A percentile compares a stretch with the other conserved stretches of the same genome.
phyloP scores from a whole-genome alignment of 2,888 invertebrate species.

The Synanthedon formicaeformis region DNA sequence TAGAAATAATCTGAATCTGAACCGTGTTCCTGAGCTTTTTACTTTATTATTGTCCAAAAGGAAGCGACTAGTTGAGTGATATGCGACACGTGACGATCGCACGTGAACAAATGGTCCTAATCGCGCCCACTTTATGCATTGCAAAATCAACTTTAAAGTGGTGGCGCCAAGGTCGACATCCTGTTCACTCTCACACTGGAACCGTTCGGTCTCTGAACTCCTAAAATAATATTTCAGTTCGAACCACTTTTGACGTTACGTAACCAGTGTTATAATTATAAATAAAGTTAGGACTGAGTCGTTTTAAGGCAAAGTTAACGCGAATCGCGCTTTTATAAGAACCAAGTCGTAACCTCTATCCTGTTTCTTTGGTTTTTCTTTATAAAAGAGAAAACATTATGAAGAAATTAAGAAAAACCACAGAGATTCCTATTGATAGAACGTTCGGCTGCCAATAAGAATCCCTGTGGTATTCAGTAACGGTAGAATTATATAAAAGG shows the following conservation, averaged over 20 bases:
- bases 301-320: slow-evolving; percentile 40
- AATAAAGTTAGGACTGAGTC: slow-evolving; percentile 44
- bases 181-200: slow-evolving; percentile 17
- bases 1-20: slow-evolving; percentile 22
- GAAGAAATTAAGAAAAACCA: too few relatives aligned
- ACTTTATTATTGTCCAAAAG: slow-evolving; percentile 62
- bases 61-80: slow-evolving; percentile 63
- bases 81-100: slow-evolving; percentile 59
- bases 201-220: slow-evolving; percentile 57
- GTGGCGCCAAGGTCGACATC: slow-evolving; percentile 31
- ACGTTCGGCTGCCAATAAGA: too few relatives aligned
- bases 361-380: slow-evolving; percentile 1
- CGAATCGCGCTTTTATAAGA: slow-evolving; percentile 16
- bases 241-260: slow-evolving; percentile 60
- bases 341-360: not conserved
- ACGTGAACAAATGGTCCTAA: slow-evolving; percentile 34
- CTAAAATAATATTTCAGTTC: slow-evolving; percentile 68
- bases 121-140: slow-evolving; percentile 14
- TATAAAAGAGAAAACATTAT: slow-evolving; percentile 3
- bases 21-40: slow-evolving; percentile 23
- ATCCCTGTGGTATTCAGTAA: too few relatives aligned
- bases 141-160: slow-evolving; percentile 41
- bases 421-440: too few relatives aligned
- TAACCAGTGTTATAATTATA: slow-evolving; percentile 62
- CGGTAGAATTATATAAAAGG: too few relatives aligned